Base-by-base conservation (phyloP, 2,888 invertebrate species). In the Ecdyonurus torrentis region DNA sequence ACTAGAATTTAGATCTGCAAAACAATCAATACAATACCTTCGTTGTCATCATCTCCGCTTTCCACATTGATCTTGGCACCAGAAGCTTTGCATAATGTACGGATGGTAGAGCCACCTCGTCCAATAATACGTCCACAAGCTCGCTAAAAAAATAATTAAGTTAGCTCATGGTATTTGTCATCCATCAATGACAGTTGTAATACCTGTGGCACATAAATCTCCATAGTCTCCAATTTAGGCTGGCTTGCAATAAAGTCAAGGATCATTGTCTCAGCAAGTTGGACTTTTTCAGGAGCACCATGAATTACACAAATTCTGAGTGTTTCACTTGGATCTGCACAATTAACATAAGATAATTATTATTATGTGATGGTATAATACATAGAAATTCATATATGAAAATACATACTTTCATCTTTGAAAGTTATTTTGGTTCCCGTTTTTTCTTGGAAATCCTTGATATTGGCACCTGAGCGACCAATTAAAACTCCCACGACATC, bases 101-200 rank as follows among this genome's bases (percentile, higher is more conserved):
- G 81, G 61, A 92, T 82, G 58, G 78, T 82, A 62, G 86, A 86
- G 1, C 90, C 91, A 61, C 83, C 83, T 61, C 82, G 76, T 1
- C 89, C 92, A 69, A 90, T 88, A 61, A 94, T 83, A 70, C 82
- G 81, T 1, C 86, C 86, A 61, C 85, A 81, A 23, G 83, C 78
- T 72, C 79, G 81, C 61, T 79, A 75, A 53, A 67, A 67, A 52
- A 63, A 63, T 37, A 10, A 37, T 37, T 37, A 37, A 37, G 37
- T 10, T 18, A 50, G 50, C 7, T 50, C 18, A 50, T 10, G 10
- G 7, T 50, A 10, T 50, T 50, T 50, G 7, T 50, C 7, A 50
- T 50, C 50, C 7, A 50, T 50, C 19, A 59, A 19, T 61, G 60
- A 53, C 52, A 63, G 22, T 24, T n/a, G 59, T 64, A 58, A 63